These are phyloP conservation scores for Pangasius macronema DNA, from an alignment of 2,797 vertebrate species.

Conservation along the genomic window DNA sequence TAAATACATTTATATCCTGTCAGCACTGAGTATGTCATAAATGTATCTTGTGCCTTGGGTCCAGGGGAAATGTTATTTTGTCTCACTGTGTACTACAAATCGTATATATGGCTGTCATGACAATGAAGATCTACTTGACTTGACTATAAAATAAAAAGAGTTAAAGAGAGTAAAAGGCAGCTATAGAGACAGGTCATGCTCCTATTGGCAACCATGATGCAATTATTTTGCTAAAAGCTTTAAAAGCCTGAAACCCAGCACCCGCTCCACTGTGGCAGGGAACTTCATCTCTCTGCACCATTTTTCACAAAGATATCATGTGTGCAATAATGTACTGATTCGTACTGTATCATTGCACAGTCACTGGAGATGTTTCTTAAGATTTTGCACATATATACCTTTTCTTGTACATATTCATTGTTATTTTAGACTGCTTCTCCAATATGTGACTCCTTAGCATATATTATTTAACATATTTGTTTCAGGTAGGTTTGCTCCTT, in stretches of 20 bases:
- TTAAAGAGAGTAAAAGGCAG: neutral
- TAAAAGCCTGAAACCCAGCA: conserved; percentile 1
- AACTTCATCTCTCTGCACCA: neutral
- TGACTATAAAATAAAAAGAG: neutral
- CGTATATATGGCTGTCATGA: neutral
- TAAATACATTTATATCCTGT: neutral
- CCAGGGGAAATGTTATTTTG: neutral
- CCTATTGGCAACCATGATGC: neutral
- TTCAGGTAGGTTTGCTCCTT: neutral
- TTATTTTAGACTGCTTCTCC: neutral
- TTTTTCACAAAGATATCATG: neutral
- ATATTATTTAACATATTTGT: neutral
- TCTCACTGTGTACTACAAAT: neutral
- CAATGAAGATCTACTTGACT: neutral
- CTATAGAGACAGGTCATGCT: neutral
- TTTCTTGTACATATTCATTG: neutral
- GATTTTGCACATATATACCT: neutral
- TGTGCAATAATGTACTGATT: conserved; percentile 13
- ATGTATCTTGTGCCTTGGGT: neutral
- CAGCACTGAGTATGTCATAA: neutral
- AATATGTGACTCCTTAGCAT: neutral
- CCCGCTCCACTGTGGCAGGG: neutral
- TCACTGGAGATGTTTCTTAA: neutral
- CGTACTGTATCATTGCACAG: neutral
- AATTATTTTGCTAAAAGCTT: conserved; percentile 20